Base-by-base conservation (phyloP, 2,797 vertebrate genomes). In the Girardinus metallicus region DNA sequence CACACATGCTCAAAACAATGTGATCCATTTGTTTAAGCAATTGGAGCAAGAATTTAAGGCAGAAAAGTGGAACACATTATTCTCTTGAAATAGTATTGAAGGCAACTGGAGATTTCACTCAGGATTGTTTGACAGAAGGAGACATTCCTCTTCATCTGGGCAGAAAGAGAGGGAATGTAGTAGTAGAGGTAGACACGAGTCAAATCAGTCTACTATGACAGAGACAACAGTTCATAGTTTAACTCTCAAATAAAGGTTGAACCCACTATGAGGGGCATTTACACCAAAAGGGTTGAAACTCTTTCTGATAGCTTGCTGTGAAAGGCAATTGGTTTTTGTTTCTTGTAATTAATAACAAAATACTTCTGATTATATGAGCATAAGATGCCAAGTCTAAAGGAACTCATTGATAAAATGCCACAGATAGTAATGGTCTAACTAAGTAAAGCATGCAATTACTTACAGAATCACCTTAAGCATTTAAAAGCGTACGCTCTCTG, bases 81-180 rank as follows among this genome's bases (percentile, higher is more conserved):
- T 15, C 78, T 81, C 71, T 44, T 23, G 12, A 39, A 81, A 49
- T 55, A 44, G 29, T 76, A 51, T 46, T 78, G 53, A 86, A 80
- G 78, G 73, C 57, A 87, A 88, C 76, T 79, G 62, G 64, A 79
- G 83, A 88, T 89, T 90, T 91, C 84, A 49, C 16, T 88, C 91
- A 93, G 53, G n/a, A 34, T 80, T 90, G 88, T 89, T 92, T 91
- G 87, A 91, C 89, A 90, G 80, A 85, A 62, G 46, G 77, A 83
- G 83, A 79, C 77, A 18, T 80, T 78, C 71, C 68, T 72, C 49
- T 60, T 85, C 85, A 66, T 81, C 3, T 1, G 64, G 74, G 88
- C 85, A 92, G 83, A 87, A 57, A 80, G 55, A 80, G 81, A 73
- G 44, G 75, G 82, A 90, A 81, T 77, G 74, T 85, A 85, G 85